Evolutionary conservation across 2,797 vertebrate genomes (phyloP).

Genomic region (Kryptopterus vitreolus): DNA sequence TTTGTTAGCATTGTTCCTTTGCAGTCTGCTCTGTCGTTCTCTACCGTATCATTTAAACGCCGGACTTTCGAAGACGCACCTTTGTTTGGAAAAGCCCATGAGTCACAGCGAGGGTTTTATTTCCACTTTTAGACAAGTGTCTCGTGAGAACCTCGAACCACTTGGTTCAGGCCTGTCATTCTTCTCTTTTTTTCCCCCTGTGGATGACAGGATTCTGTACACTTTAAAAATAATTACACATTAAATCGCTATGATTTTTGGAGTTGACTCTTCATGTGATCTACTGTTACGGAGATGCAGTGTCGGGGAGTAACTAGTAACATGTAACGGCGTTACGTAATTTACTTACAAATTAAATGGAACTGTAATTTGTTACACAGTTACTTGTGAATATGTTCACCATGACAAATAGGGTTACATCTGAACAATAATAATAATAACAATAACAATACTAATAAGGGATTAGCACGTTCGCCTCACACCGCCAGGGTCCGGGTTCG

Average conservation of each 20-base stretch:
- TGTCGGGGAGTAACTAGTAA: too few relatives aligned
- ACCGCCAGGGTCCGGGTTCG: too few relatives aligned
- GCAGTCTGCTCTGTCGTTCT: constrained; percentile 32
- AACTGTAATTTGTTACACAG: too few relatives aligned
- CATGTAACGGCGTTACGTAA: too few relatives aligned
- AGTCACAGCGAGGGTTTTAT: constrained; percentile 18
- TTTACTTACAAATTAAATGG: too few relatives aligned
- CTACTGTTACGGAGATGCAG: constrained; percentile 33
- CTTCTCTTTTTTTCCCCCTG: too few relatives aligned
- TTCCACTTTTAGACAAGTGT: constrained; percentile 30
- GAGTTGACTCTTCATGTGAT: constrained; percentile 57
- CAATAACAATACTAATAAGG: too few relatives aligned
- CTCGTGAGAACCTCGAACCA: background rate
- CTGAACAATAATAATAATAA: too few relatives aligned
- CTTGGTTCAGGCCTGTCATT: constrained; percentile 10
- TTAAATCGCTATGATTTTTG: constrained; percentile 22
- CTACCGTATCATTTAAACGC: constrained; percentile 49
- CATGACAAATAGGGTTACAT: too few relatives aligned
- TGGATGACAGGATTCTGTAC: background rate
- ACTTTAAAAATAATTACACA: constrained; percentile 34
- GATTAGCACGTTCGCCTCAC: too few relatives aligned
- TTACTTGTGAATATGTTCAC: too few relatives aligned
- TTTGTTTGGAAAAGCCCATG: constrained; percentile 46
- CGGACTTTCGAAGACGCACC: constrained; percentile 35
- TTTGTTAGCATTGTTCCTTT: constrained; percentile 53